These are phyloP conservation scores for Dynastes maya DNA, from an alignment of 2,888 invertebrate genomes.

Conservation along the genomic window DNA sequence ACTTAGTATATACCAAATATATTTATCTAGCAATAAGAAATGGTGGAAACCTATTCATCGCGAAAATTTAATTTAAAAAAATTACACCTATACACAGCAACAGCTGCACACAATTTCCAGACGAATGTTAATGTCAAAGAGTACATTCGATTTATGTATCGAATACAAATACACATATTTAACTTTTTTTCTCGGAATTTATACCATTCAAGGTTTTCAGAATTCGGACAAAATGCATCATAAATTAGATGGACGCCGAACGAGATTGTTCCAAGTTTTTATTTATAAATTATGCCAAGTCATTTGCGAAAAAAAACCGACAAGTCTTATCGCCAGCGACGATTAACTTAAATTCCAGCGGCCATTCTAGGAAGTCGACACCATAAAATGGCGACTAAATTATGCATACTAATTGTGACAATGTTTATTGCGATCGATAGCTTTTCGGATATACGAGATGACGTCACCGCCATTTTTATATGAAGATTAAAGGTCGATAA, in stretches of 20 bases:
- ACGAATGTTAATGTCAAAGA: too few relatives aligned
- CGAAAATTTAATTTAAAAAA: too few relatives aligned
- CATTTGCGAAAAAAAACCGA: constrained; percentile 2
- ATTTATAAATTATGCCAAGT: constrained; percentile 35
- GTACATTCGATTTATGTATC: too few relatives aligned
- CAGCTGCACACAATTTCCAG: too few relatives aligned
- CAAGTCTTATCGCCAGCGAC: not conserved
- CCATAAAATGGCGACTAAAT: constrained; percentile 24
- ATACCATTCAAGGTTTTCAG: constrained; percentile 2
- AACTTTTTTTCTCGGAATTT: not conserved
- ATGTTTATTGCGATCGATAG: not conserved
- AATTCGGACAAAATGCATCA: constrained; percentile 4
- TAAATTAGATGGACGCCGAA: constrained; percentile 7
- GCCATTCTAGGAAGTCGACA: constrained; percentile 5
- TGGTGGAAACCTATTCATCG: not conserved
- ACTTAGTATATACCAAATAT: too few relatives aligned
- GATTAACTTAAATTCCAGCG: not conserved
- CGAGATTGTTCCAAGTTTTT: constrained; percentile 16
- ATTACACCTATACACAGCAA: too few relatives aligned
- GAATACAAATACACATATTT: too few relatives aligned
- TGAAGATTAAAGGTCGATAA: not conserved
- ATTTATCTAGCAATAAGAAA: too few relatives aligned
- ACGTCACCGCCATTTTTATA: not conserved
- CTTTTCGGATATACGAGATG: constrained; percentile 2
- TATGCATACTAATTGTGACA: constrained; percentile 2